Base-by-base conservation (phyloP, 53 echinoderm and acorn worm genomes). In the Astropecten irregularis region DNA sequence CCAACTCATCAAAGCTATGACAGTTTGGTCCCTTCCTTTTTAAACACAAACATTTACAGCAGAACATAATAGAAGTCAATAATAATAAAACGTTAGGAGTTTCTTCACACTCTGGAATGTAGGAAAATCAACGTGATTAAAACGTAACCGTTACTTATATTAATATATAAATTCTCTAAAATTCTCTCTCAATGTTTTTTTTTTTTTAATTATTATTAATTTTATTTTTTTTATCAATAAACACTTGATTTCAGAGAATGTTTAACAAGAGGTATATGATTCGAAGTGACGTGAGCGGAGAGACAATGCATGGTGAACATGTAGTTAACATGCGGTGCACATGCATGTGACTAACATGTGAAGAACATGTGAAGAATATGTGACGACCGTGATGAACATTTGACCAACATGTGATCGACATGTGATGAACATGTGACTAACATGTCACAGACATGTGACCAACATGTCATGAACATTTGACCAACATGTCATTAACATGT, bases 11-110 rank as follows among this genome's bases (percentile, higher is more conserved):
- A 33, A 79, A 39, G n/a, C 18, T n/a, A 60, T 47, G 42, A 76
- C 46, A 79, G 46, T 61, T 79, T 61, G 79, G 61, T 79, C 62
- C 79, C 56, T 61, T 49, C 40, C 29, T 44, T 50, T 28, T 31
- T 32, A 21, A 79, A 79, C 62, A 61, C 62, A 61, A 79, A 77
- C 31, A 79, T 79, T 59, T 79, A 79, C 79, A 79, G 79, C 79
- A 79, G 61, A 79, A 62, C 42, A 37, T 19, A 79, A 60, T 59
- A 46, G 32, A 61, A 56, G 22, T 65, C 20, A 27, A 26, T 42
- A 35, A 79, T 62, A 76, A 76, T 58, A 21, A 79, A 32, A 23
- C 60, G n/a, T 26, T 79, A 79, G 79, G 79, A 61, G 47, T 48
- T 35, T 54, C 29, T 66, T 39, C 46, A 62, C 47, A 79, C 48